Conservation (phyloP, 2,888 invertebrate genomes). For the Nezara viridula region DNA sequence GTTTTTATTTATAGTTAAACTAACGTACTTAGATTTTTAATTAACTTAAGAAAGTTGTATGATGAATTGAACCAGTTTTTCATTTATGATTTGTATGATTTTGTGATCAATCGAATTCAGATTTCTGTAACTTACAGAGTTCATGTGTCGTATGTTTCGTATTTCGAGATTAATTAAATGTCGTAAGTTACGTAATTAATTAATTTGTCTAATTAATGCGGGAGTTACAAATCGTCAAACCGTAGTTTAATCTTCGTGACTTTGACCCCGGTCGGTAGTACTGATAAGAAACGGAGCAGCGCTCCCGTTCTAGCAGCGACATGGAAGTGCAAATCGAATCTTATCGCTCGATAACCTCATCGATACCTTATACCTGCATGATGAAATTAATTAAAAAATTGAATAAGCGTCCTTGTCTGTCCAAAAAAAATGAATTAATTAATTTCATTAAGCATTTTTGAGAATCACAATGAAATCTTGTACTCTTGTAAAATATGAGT, state of each 20-base stretch:
- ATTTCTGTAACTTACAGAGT: too few relatives aligned
- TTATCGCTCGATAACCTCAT: neutral
- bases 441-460: neutral
- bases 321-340: conserved; percentile 17
- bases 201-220: neutral
- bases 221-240: neutral
- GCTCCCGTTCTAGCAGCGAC: neutral
- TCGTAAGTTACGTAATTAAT: neutral
- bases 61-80: too few relatives aligned
- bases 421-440: neutral
- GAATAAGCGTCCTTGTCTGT: conserved; percentile 2
- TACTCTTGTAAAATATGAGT: neutral
- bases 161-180: neutral
- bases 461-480: neutral
- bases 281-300: neutral
- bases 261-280: neutral
- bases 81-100: too few relatives aligned
- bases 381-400: neutral
- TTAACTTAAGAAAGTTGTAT: too few relatives aligned
- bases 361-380: neutral
- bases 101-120: too few relatives aligned
- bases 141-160: too few relatives aligned
- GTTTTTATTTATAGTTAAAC: too few relatives aligned
- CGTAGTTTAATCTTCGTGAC: neutral
- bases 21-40: too few relatives aligned